Conservation (phyloP, 2,113 vertebrate genomes). For the Oryzias melastigma region DNA sequence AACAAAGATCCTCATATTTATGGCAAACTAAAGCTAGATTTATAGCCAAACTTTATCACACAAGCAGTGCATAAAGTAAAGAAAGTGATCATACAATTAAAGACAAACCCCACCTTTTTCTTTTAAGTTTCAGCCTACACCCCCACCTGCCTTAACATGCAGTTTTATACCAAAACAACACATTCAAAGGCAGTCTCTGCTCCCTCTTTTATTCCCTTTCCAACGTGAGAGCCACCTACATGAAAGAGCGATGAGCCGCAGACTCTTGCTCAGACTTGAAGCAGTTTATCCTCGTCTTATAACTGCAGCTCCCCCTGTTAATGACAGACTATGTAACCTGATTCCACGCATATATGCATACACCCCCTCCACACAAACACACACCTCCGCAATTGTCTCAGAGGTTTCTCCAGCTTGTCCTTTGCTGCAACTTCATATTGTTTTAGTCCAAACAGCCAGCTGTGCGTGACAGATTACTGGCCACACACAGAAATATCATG, state of each 20-base stretch:
- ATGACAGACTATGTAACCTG: conserved; percentile 77
- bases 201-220: conserved; percentile 7
- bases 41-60: conserved; percentile 56
- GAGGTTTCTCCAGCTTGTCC: conserved; percentile 55
- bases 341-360: conserved; percentile 64
- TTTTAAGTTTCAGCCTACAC: conserved; percentile 10
- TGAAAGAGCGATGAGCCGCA: conserved; percentile 45
- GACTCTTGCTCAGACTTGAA: conserved; percentile 77
- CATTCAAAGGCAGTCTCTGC: conserved; percentile 13
- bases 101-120: conserved; percentile 55
- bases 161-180: neutral
- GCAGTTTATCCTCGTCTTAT: conserved; percentile 71
- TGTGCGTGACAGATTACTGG: conserved; percentile 78
- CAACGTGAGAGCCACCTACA: conserved; percentile 44
- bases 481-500: conserved; percentile 69
- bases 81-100: conserved; percentile 30
- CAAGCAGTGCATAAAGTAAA: conserved; percentile 21
- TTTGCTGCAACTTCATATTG: conserved; percentile 70
- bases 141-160: conserved; percentile 30
- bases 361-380: conserved; percentile 13
- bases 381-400: conserved; percentile 20
- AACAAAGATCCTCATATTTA: conserved; percentile 58
- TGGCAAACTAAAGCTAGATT: conserved; percentile 41
- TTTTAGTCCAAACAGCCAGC: conserved; percentile 76
- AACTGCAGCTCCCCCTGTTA: conserved; percentile 70